phyloP scores from a whole-genome alignment of 2,797 vertebrate species.

The Pangasius djambal region DNA sequence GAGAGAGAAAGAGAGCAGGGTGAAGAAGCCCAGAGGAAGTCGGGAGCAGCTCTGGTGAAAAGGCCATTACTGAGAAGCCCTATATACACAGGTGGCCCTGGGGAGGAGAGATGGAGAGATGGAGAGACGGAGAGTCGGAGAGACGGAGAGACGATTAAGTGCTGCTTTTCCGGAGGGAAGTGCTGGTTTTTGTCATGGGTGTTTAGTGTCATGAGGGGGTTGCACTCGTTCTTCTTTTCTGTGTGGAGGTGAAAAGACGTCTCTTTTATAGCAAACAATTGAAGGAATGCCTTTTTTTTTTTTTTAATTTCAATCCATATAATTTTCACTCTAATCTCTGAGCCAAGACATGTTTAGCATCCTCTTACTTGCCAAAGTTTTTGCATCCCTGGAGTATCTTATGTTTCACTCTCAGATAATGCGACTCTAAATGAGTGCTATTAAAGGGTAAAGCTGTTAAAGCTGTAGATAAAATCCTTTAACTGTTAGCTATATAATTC shows the following conservation, averaged over 20 bases:
- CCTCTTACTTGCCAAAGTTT: background rate
- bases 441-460: background rate
- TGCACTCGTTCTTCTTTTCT: background rate
- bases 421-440: background rate
- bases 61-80: constrained; percentile 31
- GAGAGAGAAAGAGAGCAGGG: background rate
- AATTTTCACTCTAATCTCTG: background rate
- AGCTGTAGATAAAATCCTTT: background rate
- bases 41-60: constrained; percentile 2
- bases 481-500: background rate
- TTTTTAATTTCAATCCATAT: background rate
- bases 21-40: constrained; percentile 11
- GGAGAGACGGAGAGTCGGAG: background rate
- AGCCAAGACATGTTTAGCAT: background rate
- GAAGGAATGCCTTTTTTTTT: background rate
- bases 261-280: background rate
- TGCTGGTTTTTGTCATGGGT: constrained; percentile 47
- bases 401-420: background rate
- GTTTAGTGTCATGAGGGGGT: constrained; percentile 38
- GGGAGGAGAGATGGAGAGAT: background rate
- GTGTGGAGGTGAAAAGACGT: background rate
- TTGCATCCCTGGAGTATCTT: background rate
- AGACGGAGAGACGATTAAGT: constrained; percentile 48
- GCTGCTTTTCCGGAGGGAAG: constrained; percentile 51
- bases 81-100: constrained; percentile 5